These are phyloP conservation scores for Butorides virescens DNA, from an alignment of 2,113 vertebrate species.

Conservation along the genomic window DNA sequence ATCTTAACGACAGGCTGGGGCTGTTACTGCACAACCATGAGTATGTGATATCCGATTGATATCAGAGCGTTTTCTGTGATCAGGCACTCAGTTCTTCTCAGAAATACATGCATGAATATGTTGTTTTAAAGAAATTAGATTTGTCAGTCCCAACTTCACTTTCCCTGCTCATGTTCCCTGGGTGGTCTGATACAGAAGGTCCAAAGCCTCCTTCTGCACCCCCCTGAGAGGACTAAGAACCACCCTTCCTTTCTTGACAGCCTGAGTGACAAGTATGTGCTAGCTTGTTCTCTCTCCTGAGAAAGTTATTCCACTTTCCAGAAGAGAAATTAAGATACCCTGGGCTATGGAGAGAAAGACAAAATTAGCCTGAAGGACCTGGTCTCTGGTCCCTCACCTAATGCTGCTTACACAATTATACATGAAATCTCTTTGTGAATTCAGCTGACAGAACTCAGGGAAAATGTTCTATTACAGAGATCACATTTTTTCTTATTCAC, in stretches of 20 bases:
- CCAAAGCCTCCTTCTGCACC: neutral
- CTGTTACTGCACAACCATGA: neutral
- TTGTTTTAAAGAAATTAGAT: neutral
- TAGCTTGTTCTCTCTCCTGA: neutral
- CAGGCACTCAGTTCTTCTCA: neutral
- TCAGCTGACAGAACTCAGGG: neutral
- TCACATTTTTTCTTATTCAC: neutral
- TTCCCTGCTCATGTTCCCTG: rapidly evolving
- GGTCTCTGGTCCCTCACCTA: neutral
- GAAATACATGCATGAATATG: rapidly evolving
- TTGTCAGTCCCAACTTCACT: neutral
- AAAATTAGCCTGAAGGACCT: neutral
- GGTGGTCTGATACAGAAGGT: neutral
- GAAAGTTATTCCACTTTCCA: neutral
- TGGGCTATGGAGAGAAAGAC: neutral
- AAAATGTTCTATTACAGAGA: neutral
- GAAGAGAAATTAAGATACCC: neutral
- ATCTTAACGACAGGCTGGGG: neutral
- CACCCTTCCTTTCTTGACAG: neutral
- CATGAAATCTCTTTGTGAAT: neutral
- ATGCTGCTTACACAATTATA: rapidly evolving
- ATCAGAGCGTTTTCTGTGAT: neutral
- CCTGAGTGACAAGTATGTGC: neutral
- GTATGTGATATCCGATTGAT: neutral
- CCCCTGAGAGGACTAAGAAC: neutral